phyloP scores from a whole-genome alignment of 2,113 vertebrate species.

The Scytalopus superciliaris region DNA sequence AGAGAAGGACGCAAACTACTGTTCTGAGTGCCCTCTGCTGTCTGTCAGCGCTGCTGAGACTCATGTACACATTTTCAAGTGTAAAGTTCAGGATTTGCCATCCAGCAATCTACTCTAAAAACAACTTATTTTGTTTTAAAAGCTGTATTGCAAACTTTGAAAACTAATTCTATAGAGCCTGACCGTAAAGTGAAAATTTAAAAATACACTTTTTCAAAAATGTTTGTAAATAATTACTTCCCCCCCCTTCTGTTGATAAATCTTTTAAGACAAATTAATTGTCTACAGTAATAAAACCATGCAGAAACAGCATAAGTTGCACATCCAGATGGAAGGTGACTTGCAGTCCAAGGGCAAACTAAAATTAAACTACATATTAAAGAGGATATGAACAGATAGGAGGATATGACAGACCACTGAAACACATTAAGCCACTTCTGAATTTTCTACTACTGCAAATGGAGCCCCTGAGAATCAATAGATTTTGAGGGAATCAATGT shows the following conservation, averaged over 20 bases:
- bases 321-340: not conserved
- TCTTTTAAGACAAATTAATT: not conserved
- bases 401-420: not conserved
- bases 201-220: not conserved
- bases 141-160: not conserved
- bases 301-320: not conserved
- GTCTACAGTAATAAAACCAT: not conserved
- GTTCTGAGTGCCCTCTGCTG: conserved; percentile 58
- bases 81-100: not conserved
- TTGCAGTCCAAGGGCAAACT: not conserved
- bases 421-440: not conserved
- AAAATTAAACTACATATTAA: not conserved
- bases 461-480: not conserved
- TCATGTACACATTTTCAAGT: fast-evolving
- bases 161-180: not conserved
- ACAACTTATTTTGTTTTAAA: not conserved
- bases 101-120: not conserved
- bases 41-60: not conserved
- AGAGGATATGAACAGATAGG: not conserved
- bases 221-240: not conserved
- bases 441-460: not conserved
- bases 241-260: not conserved
- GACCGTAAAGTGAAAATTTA: not conserved
- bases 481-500: not conserved
- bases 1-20: not conserved